phyloP scores from a whole-genome alignment of 1,140 invertebrate genomes.

The Drosophila dunni region DNA sequence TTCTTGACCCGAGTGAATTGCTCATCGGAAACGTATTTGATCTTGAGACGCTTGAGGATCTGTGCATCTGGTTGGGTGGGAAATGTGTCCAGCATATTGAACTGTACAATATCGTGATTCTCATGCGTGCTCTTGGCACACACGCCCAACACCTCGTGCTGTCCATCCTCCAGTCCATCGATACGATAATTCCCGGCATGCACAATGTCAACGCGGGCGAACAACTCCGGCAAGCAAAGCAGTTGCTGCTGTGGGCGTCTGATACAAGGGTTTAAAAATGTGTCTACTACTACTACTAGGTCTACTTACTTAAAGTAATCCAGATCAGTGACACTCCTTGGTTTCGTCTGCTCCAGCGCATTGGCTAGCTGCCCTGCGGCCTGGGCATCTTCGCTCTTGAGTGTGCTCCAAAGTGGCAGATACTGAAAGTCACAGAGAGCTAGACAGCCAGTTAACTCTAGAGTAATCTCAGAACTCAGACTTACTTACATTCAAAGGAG shows the following conservation, averaged over 20 bases:
- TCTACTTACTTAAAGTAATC: conserved; percentile 87
- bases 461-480: not conserved
- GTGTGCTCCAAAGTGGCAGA: conserved; percentile 88
- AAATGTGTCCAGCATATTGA: conserved; percentile 74
- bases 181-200: conserved; percentile 86
- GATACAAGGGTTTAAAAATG: conserved; percentile 37
- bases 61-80: conserved; percentile 71
- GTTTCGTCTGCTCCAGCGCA: conserved; percentile 89
- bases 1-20: conserved; percentile 75
- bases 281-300: not conserved
- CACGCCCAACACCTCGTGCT: conserved; percentile 79
- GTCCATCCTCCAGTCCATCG: conserved; percentile 77
- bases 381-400: conserved; percentile 69
- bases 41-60: conserved; percentile 83
- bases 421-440: conserved; percentile 96
- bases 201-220: conserved; percentile 91
- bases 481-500: conserved; percentile 57
- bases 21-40: conserved; percentile 81
- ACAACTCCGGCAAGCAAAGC: conserved; percentile 91
- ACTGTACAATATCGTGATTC: conserved; percentile 84
- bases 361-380: conserved; percentile 77
- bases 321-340: conserved; percentile 86
- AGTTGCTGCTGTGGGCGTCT: conserved; percentile 86
- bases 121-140: conserved; percentile 85
- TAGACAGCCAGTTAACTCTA: conserved; percentile 69